A percentile compares a stretch with the other conserved stretches of the same genome.
Evolutionary conservation across 2,797 vertebrate genomes (phyloP).

Genomic region (Antrozous pallidus): DNA sequence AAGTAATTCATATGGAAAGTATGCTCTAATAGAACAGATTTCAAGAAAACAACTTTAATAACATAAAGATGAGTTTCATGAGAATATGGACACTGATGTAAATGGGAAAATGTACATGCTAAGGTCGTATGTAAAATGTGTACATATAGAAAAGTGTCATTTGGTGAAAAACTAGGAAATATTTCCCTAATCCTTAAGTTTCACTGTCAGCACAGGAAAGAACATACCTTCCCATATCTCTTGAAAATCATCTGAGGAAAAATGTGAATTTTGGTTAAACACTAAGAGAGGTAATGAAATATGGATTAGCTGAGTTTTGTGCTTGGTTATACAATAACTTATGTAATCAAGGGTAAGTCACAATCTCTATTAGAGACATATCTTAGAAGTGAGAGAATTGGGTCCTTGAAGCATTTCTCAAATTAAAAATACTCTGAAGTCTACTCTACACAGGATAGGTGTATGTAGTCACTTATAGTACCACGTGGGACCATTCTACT

Average conservation of each 20-base stretch:
- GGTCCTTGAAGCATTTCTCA: neutral
- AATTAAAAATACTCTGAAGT: neutral
- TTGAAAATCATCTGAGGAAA: neutral
- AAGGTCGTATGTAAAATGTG: neutral
- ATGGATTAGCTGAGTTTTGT: neutral
- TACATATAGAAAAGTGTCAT: neutral
- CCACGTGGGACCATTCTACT: neutral
- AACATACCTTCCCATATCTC: neutral
- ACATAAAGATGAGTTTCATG: conserved; percentile 31
- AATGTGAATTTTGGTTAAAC: conserved; percentile 5
- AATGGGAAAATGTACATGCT: neutral
- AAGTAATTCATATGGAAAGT: conserved; percentile 29
- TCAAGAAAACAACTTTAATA: conserved; percentile 44
- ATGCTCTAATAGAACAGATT: neutral
- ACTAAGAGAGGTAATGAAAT: neutral
- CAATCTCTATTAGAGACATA: neutral
- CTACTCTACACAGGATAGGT: neutral
- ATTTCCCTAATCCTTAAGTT: neutral
- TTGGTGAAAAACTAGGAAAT: neutral
- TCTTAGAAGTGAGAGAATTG: neutral
- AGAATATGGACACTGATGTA: neutral
- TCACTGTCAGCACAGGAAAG: neutral
- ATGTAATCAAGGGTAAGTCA: neutral
- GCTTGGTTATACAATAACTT: neutral
- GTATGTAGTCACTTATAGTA: too few species aligned